Conservation (phyloP, 2,113 vertebrate genomes). For the Leptobrachium leishanense region DNA sequence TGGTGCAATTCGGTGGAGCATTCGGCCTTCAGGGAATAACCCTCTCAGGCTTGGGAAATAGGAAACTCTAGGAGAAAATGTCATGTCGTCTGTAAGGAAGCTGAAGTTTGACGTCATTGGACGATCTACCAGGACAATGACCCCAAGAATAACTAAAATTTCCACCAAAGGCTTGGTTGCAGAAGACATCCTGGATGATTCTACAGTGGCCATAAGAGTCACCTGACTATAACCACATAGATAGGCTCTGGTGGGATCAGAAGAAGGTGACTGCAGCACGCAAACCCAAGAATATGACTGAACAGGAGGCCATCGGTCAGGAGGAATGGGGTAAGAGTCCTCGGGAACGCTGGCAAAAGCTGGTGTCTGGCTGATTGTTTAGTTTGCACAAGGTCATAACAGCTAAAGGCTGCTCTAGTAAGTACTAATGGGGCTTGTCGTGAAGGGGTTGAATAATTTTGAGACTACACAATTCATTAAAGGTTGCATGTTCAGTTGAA, state of each 20-base stretch:
- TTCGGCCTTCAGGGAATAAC: no score
- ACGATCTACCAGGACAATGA: background rate
- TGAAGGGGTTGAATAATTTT: background rate
- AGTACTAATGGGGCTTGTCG: background rate
- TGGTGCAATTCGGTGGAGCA: no score
- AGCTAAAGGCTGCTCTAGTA: background rate
- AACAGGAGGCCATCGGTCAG: background rate
- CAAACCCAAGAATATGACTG: slow-evolving; percentile 4
- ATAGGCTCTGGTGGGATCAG: background rate
- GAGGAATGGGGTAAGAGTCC: background rate
- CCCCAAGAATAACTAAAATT: background rate
- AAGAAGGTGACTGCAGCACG: background rate
- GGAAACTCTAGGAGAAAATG: no score
- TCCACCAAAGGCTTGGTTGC: background rate
- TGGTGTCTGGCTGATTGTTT: background rate
- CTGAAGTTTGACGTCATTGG: background rate
- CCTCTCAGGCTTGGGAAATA: no score
- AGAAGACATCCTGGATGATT: background rate
- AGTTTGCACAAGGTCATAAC: background rate
- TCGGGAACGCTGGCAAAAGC: background rate
- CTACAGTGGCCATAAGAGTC: background rate
- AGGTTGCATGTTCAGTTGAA: background rate
- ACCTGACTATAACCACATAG: background rate
- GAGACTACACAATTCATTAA: background rate
- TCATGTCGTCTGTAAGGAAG: no score